Percentiles rank a stretch among this genome's conserved stretches.
phyloP scores from a whole-genome alignment of 2,888 invertebrate genomes.

The Hirtodrosophila trivittata region DNA sequence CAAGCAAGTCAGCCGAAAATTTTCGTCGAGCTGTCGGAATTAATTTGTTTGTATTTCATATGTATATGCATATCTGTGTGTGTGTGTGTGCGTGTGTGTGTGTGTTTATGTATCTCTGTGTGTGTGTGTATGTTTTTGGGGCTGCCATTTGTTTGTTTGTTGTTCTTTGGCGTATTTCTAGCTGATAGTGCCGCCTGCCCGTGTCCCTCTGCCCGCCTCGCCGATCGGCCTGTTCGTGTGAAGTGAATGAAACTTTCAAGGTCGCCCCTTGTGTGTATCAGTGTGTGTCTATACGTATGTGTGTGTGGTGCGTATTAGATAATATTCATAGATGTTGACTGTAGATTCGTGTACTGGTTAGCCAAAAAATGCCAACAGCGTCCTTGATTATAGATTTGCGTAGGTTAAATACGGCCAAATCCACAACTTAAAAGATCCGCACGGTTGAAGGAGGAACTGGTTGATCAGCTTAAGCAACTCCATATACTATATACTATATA shows the following conservation, averaged over 20 bases:
- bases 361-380: constrained; percentile 21
- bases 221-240: constrained; percentile 44
- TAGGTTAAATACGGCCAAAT: constrained; percentile 10
- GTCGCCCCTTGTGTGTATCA: constrained; percentile 50
- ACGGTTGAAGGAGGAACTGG: background rate
- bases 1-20: constrained; percentile 48
- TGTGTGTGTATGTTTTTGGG: constrained; percentile 36
- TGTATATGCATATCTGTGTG: constrained; percentile 11
- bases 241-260: constrained; percentile 81
- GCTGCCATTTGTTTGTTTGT: constrained; percentile 63
- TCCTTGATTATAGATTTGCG: constrained; percentile 38
- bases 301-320: constrained; percentile 68
- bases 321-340: constrained; percentile 62
- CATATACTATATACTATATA: constrained; percentile 18
- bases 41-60: constrained; percentile 52
- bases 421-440: background rate
- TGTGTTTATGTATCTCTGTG: too few species aligned
- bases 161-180: constrained; percentile 68
- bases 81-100: constrained; percentile 16
- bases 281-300: constrained; percentile 10
- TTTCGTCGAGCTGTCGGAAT: constrained; percentile 62
- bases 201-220: background rate
- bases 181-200: constrained; percentile 63
- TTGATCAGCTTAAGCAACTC: background rate
- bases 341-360: constrained; percentile 45